Percentiles rank a stretch among this genome's conserved stretches.
Conservation (phyloP, 2,797 vertebrate species). For the Halcyon leucocephala region DNA sequence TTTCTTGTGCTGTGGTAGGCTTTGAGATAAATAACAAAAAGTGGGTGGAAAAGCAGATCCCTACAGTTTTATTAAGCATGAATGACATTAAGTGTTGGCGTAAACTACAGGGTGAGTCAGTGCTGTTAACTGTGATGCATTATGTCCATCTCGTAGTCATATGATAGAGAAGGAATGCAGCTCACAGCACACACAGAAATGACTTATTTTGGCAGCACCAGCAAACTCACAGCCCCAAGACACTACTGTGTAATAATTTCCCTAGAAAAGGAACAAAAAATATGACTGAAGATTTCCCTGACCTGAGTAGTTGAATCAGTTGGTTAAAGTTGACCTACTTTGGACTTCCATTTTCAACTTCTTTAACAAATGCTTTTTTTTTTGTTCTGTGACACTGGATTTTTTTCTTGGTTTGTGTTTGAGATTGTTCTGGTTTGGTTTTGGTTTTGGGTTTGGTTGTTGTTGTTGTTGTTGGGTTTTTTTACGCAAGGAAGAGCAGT, state of each 20-base stretch:
- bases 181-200: conserved; percentile 22
- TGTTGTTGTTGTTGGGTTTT: background rate
- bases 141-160: conserved; percentile 15
- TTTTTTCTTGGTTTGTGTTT: background rate
- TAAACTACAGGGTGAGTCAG: conserved; percentile 25
- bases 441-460: background rate
- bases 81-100: conserved; percentile 14
- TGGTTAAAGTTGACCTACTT: conserved; percentile 52
- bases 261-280: conserved; percentile 38
- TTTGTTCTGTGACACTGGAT: background rate
- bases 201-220: conserved; percentile 57
- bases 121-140: background rate
- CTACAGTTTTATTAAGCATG: conserved; percentile 32
- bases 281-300: conserved; percentile 47
- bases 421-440: background rate
- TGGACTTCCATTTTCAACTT: background rate
- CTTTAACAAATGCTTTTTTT: background rate
- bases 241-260: conserved; percentile 50
- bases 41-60: conserved; percentile 29
- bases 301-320: conserved; percentile 23
- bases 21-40: conserved; percentile 39
- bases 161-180: conserved; percentile 36
- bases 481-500: background rate
- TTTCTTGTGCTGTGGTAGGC: background rate
- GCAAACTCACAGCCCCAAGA: conserved; percentile 36